Conservation (phyloP, 2,113 vertebrate genomes). For the Actinemys pallida region DNA sequence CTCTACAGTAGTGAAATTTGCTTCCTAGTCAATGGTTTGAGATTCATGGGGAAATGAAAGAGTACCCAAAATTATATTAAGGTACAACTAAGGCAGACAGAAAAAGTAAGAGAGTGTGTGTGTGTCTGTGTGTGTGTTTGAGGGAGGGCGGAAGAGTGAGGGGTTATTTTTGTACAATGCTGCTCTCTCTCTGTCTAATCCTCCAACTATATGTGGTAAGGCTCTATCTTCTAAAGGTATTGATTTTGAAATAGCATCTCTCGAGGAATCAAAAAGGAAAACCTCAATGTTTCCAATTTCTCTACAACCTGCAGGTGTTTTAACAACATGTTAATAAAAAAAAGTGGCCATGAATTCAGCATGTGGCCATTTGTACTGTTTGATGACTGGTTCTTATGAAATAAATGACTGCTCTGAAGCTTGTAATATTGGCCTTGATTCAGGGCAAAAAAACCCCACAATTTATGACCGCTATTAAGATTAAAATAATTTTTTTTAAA, state of each 20-base stretch:
- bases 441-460: not conserved
- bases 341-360: not conserved
- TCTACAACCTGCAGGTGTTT: not conserved
- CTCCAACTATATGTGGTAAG: accelerated
- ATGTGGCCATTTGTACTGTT: not conserved
- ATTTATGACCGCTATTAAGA: not conserved
- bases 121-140: not conserved
- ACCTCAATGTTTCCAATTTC: not conserved
- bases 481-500: not conserved
- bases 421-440: not conserved
- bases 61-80: no score
- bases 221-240: not conserved
- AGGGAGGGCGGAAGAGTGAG: not conserved
- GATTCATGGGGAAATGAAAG: no score
- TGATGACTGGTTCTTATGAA: not conserved
- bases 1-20: no score
- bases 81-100: not conserved
- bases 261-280: not conserved
- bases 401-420: not conserved
- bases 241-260: not conserved
- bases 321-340: not conserved
- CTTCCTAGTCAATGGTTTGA: no score
- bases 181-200: not conserved
- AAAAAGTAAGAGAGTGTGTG: not conserved
- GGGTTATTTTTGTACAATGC: not conserved